Conservation (phyloP, 2,888 invertebrate species). For the Drymonia ruficornis region DNA sequence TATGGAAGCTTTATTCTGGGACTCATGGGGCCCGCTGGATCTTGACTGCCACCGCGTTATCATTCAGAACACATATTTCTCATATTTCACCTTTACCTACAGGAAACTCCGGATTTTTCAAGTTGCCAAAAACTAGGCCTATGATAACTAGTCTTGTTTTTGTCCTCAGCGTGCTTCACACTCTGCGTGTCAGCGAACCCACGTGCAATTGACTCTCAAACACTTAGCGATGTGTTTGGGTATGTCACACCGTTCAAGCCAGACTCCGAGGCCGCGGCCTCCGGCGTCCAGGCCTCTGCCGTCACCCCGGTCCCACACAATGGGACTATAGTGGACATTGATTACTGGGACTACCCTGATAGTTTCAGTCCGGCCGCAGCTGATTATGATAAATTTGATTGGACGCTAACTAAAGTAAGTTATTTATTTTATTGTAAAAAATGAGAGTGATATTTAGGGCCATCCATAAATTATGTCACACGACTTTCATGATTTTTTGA, state of each 20-base stretch:
- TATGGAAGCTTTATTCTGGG: no score
- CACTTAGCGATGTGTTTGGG: constrained; percentile 57
- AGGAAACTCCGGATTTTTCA: no score
- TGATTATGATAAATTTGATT: constrained; percentile 87
- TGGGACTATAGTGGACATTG: constrained; percentile 48
- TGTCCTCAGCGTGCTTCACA: constrained; percentile 42
- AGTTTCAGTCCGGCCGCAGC: constrained; percentile 50
- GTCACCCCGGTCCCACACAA: constrained; percentile 48
- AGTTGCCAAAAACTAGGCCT: no score
- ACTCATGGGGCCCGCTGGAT: no score
- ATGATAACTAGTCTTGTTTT: constrained; percentile 1
- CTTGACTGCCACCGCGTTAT: no score
- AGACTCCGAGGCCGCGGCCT: constrained; percentile 11
- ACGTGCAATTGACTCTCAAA: constrained; percentile 42
- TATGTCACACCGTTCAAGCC: constrained; percentile 19
- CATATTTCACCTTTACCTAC: no score
- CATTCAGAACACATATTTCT: no score
- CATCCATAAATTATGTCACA: no score
- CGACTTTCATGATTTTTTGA: no score
- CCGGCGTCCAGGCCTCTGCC: constrained; percentile 44
- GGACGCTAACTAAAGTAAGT: constrained; percentile 86
- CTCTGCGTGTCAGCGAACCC: constrained; percentile 32
- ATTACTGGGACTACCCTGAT: constrained; percentile 56
- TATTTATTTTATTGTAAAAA: background rate
- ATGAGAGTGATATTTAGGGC: no score